Evolutionary conservation across 2,888 invertebrate genomes (phyloP), one percentile per base, ranked within the genome.

Genomic region (Heliconius aoede): DNA sequence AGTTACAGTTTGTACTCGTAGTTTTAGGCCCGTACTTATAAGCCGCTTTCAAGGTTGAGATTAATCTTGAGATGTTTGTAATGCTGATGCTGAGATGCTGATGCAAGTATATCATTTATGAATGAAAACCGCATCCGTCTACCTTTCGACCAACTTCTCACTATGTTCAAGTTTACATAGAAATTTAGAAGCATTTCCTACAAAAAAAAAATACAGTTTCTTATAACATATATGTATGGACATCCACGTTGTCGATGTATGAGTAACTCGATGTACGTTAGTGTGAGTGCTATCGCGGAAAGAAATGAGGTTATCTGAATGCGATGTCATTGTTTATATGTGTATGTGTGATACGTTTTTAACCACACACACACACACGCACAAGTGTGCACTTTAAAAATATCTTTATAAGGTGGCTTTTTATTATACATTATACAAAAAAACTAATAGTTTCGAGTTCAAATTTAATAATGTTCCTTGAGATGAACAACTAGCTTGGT

Each of bases 241-340:
- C 83, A 83, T 83, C 76, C 62, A 74, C 40, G 55, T 76, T 69
- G 68, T 79, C 36, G 46, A 58, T 74, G 80, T 84, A 84, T 82
- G 82, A 78, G 83, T 81, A 81, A 80, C 75, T 46, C 28, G 30
- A n/a, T 32, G 30, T 80, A 61, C 79, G 78, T 77, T 76, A 86
- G 84, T 86, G 85, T 86, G 89, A 81, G 88, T 84, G 88, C 86
- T 90, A 91, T 91, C 90, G 85, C 86, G 86, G 89, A 94, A 94
- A 94, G 93, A 94, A 94, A 94, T 94, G 94, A 93, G 94, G 94
- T 94, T 94, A 94, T 94, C 94, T 93, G 88, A 87, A 89, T 89
- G 89, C 89, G 87, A 85, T 90, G 91, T 93, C 93, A 92, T 90
- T 93, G 92, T 91, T 88, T 91, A 88, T 86, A 88, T 86, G 60